Percentiles rank a stretch among this genome's conserved stretches.
These are phyloP conservation scores for Celastrina argiolus DNA, from an alignment of 2,888 invertebrate genomes.

Conservation along the genomic window DNA sequence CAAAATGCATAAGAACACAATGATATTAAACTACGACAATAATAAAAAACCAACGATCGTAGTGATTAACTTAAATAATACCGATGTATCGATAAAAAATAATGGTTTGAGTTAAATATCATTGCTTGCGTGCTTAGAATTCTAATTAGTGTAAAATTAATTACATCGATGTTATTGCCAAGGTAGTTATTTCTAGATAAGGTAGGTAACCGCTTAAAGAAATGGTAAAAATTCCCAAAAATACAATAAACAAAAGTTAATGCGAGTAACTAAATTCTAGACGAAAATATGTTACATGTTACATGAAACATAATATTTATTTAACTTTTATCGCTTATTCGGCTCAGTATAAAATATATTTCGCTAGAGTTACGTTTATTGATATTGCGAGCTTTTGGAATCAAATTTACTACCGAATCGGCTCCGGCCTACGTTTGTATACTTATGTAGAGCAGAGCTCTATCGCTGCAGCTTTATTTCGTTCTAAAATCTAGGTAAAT, in stretches of 20 bases:
- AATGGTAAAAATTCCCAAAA: background rate
- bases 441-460: background rate
- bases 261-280: too few relatives aligned
- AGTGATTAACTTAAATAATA: background rate
- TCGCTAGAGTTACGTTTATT: background rate
- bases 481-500: background rate
- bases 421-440: background rate
- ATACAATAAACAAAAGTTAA: too few relatives aligned
- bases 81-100: background rate
- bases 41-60: too few relatives aligned
- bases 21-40: too few relatives aligned
- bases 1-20: too few relatives aligned
- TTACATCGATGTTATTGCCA: background rate
- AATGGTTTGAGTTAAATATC: background rate
- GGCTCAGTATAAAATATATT: background rate
- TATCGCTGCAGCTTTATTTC: too few relatives aligned
- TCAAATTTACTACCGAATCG: slow-evolving; percentile 5
- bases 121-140: background rate
- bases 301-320: background rate
- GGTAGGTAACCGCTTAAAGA: background rate
- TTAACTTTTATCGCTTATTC: background rate
- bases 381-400: slow-evolving; percentile 1
- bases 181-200: background rate
- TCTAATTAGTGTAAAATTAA: background rate
- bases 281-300: background rate